Evolutionary conservation across 1,140 invertebrate genomes (phyloP).

Genomic region (Cecropterus lyciades): DNA sequence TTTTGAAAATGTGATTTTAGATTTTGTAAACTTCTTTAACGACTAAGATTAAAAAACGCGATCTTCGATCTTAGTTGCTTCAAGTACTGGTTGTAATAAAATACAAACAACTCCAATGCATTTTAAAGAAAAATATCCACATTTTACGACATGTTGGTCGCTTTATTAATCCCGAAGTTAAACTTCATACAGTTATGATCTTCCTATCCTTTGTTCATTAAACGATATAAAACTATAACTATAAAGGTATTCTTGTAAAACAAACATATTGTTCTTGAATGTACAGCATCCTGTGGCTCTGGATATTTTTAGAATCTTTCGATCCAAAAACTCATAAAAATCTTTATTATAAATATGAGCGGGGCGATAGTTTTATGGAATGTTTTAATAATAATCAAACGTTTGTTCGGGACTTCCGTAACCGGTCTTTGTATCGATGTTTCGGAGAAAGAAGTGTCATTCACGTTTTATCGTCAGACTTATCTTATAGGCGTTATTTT

Average conservation of each 20-base stretch:
- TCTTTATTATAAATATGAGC: conserved; percentile 68
- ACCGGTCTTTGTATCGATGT: conserved; percentile 20
- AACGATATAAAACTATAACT: conserved; percentile 41
- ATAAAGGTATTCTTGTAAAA: conserved; percentile 45
- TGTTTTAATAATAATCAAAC: conserved; percentile 56
- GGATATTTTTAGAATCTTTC: conserved; percentile 58
- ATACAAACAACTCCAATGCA: no score
- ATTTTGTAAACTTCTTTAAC: no score
- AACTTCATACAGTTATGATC: conserved; percentile 14
- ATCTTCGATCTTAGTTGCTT: no score
- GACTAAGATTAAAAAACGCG: no score
- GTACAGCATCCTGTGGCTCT: conserved; percentile 59
- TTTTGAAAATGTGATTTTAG: no score
- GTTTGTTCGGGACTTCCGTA: conserved; percentile 49
- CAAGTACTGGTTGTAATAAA: no score
- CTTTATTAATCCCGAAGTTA: conserved; percentile 11
- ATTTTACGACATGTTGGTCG: conserved; percentile 7
- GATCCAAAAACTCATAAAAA: conserved; percentile 63
- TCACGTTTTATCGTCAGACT: neutral
- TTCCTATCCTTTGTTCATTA: conserved; percentile 30
- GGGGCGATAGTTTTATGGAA: conserved; percentile 63
- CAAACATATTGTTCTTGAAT: conserved; percentile 57
- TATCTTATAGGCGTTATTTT: no score
- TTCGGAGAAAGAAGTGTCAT: neutral
- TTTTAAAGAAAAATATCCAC: neutral